A percentile compares a stretch with the other conserved stretches of the same genome.
Evolutionary conservation across 2,888 invertebrate species (phyloP).

Genomic region (Eupeodes luniger): DNA sequence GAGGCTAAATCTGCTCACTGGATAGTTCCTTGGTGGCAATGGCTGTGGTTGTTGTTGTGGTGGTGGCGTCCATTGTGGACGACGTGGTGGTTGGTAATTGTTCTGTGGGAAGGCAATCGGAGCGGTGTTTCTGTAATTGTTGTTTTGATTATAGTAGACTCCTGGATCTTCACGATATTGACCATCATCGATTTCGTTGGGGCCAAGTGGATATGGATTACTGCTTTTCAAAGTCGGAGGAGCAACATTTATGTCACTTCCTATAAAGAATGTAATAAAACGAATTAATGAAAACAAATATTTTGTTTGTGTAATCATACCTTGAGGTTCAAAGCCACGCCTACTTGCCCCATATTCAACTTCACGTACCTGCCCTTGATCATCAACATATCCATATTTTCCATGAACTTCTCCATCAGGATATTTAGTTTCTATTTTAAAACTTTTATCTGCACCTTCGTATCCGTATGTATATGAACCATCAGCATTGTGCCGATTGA

Average conservation of each 20-base stretch:
- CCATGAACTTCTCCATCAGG: constrained; percentile 93
- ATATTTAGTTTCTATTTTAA: constrained; percentile 95
- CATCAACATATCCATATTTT: constrained; percentile 95
- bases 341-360: constrained; percentile 94
- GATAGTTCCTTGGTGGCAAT: constrained; percentile 64
- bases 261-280: constrained; percentile 81
- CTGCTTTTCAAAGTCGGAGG: constrained; percentile 89
- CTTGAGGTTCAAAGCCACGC: constrained; percentile 92
- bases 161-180: constrained; percentile 94
- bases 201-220: constrained; percentile 84
- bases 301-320: constrained; percentile 81
- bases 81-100: constrained; percentile 41
- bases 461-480: constrained; percentile 95
- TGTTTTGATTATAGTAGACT: constrained; percentile 88
- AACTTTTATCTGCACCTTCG: constrained; percentile 93
- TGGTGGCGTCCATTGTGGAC: constrained; percentile 61
- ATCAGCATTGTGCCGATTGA: constrained; percentile 93
- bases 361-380: constrained; percentile 89
- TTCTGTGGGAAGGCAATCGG: constrained; percentile 48
- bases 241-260: constrained; percentile 90
- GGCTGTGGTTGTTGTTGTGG: constrained; percentile 41
- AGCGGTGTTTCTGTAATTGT: constrained; percentile 77
- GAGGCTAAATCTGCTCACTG: constrained; percentile 82
- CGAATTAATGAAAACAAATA: neutral
- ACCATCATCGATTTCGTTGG: constrained; percentile 91